Percentiles rank a stretch among this genome's conserved stretches.
Evolutionary conservation across 2,888 invertebrate genomes (phyloP).

Genomic region (Drosophila diplacantha): DNA sequence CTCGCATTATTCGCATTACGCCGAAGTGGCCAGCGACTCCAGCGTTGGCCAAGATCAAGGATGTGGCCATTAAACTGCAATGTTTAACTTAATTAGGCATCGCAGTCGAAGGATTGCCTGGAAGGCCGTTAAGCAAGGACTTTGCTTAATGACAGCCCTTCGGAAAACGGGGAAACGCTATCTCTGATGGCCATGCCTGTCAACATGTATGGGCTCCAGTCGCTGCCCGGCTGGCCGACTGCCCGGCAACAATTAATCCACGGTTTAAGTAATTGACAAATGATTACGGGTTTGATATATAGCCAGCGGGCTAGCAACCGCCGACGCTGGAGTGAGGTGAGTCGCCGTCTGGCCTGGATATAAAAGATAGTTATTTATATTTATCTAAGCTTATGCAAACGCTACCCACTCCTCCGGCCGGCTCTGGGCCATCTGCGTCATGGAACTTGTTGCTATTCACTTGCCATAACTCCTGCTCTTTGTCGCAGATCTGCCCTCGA

Average conservation of each 20-base stretch:
- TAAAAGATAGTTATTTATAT: slow-evolving; percentile 17
- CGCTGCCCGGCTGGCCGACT: slow-evolving; percentile 2
- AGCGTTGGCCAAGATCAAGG: slow-evolving; percentile 39
- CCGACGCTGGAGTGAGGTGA: slow-evolving; percentile 11
- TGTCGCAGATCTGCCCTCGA: slow-evolving; percentile 23
- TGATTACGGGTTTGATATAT: slow-evolving; percentile 62
- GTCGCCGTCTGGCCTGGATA: slow-evolving; percentile 26
- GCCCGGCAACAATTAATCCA: slow-evolving; percentile 58
- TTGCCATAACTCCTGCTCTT: slow-evolving; percentile 35
- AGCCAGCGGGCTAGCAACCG: slow-evolving; percentile 32
- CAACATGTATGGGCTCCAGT: slow-evolving; percentile 33
- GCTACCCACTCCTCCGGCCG: slow-evolving; percentile 3
- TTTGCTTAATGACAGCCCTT: slow-evolving; percentile 55
- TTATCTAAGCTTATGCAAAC: slow-evolving; percentile 60
- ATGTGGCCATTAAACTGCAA: slow-evolving; percentile 40
- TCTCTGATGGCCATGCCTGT: slow-evolving; percentile 55
- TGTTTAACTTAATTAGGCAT: slow-evolving; percentile 56
- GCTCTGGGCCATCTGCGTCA: slow-evolving; percentile 47
- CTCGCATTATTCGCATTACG: slow-evolving; percentile 16
- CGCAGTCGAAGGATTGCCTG: slow-evolving; percentile 7
- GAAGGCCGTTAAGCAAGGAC: slow-evolving; percentile 16
- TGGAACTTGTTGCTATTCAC: slow-evolving; percentile 40
- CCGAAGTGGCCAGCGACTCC: slow-evolving; percentile 18
- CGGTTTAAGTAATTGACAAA: slow-evolving; percentile 70
- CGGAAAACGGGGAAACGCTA: slow-evolving; percentile 37